Conservation (phyloP, 2,797 vertebrate genomes). For the Psittacula derbiana region DNA sequence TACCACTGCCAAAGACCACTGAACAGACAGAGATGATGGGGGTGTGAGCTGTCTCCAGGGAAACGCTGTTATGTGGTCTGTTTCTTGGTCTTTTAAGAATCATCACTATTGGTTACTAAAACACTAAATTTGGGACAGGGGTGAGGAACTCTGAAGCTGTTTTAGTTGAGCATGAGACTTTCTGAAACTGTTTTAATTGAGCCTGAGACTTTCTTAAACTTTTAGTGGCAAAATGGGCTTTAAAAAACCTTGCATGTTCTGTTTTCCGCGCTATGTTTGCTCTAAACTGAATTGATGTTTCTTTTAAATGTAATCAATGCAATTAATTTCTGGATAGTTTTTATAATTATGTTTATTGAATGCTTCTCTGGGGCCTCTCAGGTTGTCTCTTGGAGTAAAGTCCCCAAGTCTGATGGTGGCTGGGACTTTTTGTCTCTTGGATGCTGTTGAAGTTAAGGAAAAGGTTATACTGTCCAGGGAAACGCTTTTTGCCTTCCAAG, state of each 20-base stretch:
- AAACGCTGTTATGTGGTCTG: fast-evolving
- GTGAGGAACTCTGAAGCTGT: fast-evolving
- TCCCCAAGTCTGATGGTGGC: fast-evolving
- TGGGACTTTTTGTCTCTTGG: not conserved
- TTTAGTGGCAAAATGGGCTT: fast-evolving
- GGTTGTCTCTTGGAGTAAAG: not conserved
- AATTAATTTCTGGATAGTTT: fast-evolving
- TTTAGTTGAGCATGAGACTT: not conserved
- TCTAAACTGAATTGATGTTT: fast-evolving
- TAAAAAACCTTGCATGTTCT: fast-evolving
- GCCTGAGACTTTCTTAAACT: not conserved
- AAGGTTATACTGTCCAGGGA: not conserved
- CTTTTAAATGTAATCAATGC: fast-evolving
- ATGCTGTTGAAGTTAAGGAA: not conserved
- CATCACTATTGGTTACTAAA: fast-evolving
- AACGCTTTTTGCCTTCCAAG: not conserved
- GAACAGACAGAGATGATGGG: fast-evolving
- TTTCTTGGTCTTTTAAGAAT: fast-evolving
- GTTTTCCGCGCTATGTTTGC: fast-evolving
- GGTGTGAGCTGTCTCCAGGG: fast-evolving
- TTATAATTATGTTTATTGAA: fast-evolving
- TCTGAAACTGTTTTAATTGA: not conserved
- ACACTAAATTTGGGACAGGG: fast-evolving
- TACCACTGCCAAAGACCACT: fast-evolving
- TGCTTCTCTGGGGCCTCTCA: not conserved